Base-by-base conservation (phyloP, 2,888 invertebrate species). In the Drosophila lutescens region DNA sequence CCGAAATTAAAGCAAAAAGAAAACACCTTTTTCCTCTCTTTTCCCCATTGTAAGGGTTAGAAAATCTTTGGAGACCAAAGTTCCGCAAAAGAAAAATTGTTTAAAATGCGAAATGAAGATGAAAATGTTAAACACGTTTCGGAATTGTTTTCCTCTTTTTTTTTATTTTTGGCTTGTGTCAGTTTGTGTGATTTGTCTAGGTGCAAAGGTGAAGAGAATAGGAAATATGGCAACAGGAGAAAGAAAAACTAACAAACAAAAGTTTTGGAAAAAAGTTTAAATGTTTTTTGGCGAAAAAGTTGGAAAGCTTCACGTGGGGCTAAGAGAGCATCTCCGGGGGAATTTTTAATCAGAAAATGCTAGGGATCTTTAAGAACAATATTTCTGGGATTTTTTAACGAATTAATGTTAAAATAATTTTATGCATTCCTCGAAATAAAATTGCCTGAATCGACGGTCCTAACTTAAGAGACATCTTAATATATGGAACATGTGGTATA, bases 1-100 rank as follows among this genome's bases (percentile, higher is more conserved):
- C 88, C 77, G 49, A 88, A 89, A 87, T 89, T 89, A 89, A 89
- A 88, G 80, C 75, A 89, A 82, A 60, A 70, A 87, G 88, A 79
- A 88, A 87, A 87, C n/a, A 87, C 82, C 77, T 76, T 41, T 57
- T 73, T 63, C 70, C 51, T 77, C 60, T 44, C 34, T 41, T 38
- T 15, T 38, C 58, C 60, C 32, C 26, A 41, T 59, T 49, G 61
- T 62, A 81, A 89, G 72, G 89, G 88, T 84, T 87, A 71, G 68
- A 70, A 58, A 70, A 67, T 67, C 80, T 76, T 70, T 51, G 50
- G 74, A 83, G 86, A 86, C 68, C 87, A 69, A 70, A 71, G 44
- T 66, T 66, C 38, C 73, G 50, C 44, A 58, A 51, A 80, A 84
- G 86, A 88, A 77, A 82, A 86, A 88, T 88, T 79, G 80, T 82